Evolutionary conservation across 1,140 invertebrate species (phyloP), one percentile per base, ranked within the genome.

Genomic region (Neodiprion virginianus): DNA sequence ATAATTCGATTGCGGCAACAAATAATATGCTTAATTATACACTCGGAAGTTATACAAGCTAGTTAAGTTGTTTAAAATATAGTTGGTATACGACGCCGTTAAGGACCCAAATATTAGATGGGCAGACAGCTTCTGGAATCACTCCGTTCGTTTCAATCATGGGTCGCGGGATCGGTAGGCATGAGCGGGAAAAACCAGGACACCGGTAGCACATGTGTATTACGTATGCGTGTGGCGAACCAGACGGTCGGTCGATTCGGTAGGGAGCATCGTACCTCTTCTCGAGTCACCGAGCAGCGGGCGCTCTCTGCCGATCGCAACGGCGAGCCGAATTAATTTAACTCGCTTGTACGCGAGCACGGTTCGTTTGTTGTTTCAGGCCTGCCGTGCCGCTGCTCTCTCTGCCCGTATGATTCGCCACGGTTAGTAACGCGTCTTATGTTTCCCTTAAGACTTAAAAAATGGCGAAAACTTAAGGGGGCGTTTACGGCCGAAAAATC

Each of bases 71-170:
- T 61, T 61, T 61, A 5, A 61, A 61, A 8, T 61, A 40, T 40
- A 40, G 28, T 61, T 61, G 53, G 53, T 61, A 61, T 14, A 61
- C n/a, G 11, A 61, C 53, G 53, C 53, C 53, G 53, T 61, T 61
- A 61, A 61, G 53, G 53, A 61, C 11, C 53, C 11, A 61, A 61
- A 61, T 61, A 61, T 61, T 61, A 61, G 53, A 61, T 61, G n/a
- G 53, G n/a, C 53, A 61, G 53, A 14, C 28, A 40, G 28, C 28
- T 61, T 61, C 53, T 61, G 53, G 53, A 61, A 61, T 61, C 53
- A 61, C 53, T 61, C 53, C 53, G 53, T 40, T 40, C 28, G 28
- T 40, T 40, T 40, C 5, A 40, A 9, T 17, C 53, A 61, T 61
- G 7, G 11, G n/a, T 61, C n/a, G 53, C 53, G 28, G n/a, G 53